phyloP scores from a whole-genome alignment of 2,113 vertebrate genomes.

The Fulmarus glacialis region DNA sequence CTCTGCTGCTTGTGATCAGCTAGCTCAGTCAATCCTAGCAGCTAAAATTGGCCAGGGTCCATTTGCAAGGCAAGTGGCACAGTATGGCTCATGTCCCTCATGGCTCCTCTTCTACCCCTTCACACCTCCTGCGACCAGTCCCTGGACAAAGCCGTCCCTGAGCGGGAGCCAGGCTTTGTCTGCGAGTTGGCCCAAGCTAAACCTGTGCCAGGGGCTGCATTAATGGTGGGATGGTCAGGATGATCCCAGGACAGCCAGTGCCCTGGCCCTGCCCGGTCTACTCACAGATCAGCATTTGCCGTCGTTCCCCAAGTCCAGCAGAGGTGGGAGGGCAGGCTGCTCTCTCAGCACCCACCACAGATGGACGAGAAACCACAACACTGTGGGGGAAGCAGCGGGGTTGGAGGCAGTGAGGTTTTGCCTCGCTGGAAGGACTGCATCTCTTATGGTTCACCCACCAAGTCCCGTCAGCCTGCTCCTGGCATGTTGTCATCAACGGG shows the following conservation, averaged over 20 bases:
- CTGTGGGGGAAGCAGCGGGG: background rate
- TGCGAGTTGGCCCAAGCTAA: background rate
- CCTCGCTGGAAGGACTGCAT: background rate
- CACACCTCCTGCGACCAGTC: background rate
- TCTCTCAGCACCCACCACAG: background rate
- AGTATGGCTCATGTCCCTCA: background rate
- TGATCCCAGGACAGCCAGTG: background rate
- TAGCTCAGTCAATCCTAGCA: background rate
- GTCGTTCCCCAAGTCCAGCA: background rate
- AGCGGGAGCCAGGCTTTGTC: background rate
- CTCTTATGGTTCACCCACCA: rapidly evolving
- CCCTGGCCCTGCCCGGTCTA: background rate
- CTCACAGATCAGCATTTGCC: background rate
- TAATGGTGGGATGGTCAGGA: background rate
- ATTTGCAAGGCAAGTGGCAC: background rate
- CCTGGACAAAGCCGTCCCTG: background rate
- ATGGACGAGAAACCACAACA: background rate
- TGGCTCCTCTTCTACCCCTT: background rate
- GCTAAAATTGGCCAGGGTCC: background rate
- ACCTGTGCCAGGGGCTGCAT: background rate
- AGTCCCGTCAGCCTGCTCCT: background rate
- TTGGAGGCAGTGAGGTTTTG: background rate
- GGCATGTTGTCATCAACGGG: background rate
- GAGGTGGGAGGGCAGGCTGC: background rate
- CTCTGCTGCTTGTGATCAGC: background rate